Base-by-base conservation (phyloP, 2,797 vertebrate genomes). In the Melanotaenia pygmaea region DNA sequence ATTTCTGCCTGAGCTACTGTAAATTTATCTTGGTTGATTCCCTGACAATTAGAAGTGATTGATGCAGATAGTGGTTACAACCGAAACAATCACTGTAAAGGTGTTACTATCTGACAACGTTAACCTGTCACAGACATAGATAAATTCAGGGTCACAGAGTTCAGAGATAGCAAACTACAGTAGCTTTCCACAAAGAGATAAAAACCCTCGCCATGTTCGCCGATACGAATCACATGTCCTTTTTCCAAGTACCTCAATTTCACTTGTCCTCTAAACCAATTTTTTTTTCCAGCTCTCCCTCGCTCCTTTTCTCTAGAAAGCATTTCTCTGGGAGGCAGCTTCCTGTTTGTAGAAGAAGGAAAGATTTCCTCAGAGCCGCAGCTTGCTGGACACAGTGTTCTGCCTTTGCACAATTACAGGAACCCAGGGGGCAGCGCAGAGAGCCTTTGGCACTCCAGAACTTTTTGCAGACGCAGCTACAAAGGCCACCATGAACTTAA, bases 341-440 rank as follows among this genome's bases (percentile, higher is more conserved):
- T 95, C 94, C 94, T 94, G 94, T 94, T 95, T 94, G 92, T 81
- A 88, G 86, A 88, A 90, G 79, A 75, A 93, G 88, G 88, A 89
- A 90, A 90, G 88, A 94, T 90, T 95, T 95, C 94, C 94, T 94
- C 82, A 69, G 81, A 90, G 87, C 53, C 70, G 81, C 90, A 77
- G 90, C 87, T 88, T 60, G 75, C 85, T 86, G 92, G 89, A 95
- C 94, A 93, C 76, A 74, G 85, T 92, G 93, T 94, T 92, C 94
- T 81, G 89, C 80, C 72, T 88, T 87, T 72, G 72, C 88, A 95
- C 94, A 95, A 95, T 94, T 88, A 84, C 94, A 95, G 94, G 95
- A 95, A 95, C 94, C 87, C 88, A 71, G 83, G 86, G 92, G 92
- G 90, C 84, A 90, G 90, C 81, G 72, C 68, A 67, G 87, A 77